Evolutionary conservation across 2,888 invertebrate species (phyloP).

Genomic region (Erpobdella octoculata): DNA sequence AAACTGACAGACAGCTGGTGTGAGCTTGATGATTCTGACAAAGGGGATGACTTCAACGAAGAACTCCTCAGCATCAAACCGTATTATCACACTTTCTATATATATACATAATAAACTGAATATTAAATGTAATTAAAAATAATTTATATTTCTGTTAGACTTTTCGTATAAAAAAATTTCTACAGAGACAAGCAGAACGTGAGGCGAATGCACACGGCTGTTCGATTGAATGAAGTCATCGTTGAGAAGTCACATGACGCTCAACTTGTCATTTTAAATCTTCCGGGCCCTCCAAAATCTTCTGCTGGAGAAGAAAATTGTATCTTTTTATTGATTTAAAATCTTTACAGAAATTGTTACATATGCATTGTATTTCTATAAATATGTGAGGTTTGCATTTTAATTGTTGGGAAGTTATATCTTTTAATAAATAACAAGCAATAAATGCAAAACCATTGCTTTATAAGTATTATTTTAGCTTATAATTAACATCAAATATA

Average conservation of each 20-base stretch:
- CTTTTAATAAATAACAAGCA: no score
- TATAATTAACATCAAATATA: no score
- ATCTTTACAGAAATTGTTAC: no score
- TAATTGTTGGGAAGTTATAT: no score
- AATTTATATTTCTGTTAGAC: no score
- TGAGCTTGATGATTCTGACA: neutral
- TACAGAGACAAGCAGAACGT: conserved; percentile 55
- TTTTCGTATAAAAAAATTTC: neutral
- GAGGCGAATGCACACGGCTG: conserved; percentile 97
- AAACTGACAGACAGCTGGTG: neutral
- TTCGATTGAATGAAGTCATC: conserved; percentile 87
- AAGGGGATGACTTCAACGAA: conserved; percentile 28
- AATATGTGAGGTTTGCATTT: no score
- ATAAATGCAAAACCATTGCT: no score
- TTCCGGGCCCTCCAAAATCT: conserved; percentile 76
- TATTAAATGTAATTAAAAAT: no score
- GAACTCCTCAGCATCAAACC: conserved; percentile 35
- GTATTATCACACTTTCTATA: conserved; percentile 2
- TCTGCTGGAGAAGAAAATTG: conserved; percentile 73
- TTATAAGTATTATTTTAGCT: no score
- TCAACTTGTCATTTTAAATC: conserved; percentile 93
- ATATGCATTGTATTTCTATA: no score
- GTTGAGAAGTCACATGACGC: conserved; percentile 92
- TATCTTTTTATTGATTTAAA: conserved; percentile 33
- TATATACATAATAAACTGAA: neutral